A percentile compares a stretch with the other conserved stretches of the same genome.
Conservation (phyloP, 1,140 invertebrate species). For the Ylistrum balloti region DNA sequence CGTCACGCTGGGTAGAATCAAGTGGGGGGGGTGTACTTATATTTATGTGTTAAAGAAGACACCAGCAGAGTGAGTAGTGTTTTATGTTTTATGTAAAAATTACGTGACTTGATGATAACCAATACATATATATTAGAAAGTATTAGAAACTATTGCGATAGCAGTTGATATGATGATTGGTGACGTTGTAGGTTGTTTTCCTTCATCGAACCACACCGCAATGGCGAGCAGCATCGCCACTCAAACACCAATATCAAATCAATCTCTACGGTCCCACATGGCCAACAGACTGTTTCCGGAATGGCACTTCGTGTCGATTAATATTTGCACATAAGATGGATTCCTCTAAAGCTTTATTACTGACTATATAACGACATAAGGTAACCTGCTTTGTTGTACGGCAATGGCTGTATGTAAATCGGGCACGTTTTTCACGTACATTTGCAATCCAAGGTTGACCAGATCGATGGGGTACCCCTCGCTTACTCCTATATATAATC, state of each 20-base stretch:
- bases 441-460: neutral
- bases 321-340: conserved; percentile 29
- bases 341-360: neutral
- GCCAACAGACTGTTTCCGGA: conserved; percentile 1
- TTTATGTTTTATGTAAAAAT: too few species aligned
- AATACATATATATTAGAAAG: too few species aligned
- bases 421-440: neutral
- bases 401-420: neutral
- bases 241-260: conserved; percentile 13
- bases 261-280: neutral
- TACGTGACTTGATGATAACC: too few species aligned
- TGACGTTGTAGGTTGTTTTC: neutral
- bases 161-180: neutral
- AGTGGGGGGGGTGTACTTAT: too few species aligned
- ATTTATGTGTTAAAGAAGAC: too few species aligned
- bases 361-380: neutral
- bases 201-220: neutral
- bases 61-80: too few species aligned
- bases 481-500: neutral
- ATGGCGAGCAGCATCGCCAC: neutral
- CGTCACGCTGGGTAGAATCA: too few species aligned
- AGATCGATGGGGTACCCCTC: neutral
- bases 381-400: neutral
- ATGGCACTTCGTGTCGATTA: conserved; percentile 13
- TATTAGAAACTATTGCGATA: neutral